phyloP scores from a whole-genome alignment of 2,888 invertebrate genomes.

The Tenthredo distinguenda region DNA sequence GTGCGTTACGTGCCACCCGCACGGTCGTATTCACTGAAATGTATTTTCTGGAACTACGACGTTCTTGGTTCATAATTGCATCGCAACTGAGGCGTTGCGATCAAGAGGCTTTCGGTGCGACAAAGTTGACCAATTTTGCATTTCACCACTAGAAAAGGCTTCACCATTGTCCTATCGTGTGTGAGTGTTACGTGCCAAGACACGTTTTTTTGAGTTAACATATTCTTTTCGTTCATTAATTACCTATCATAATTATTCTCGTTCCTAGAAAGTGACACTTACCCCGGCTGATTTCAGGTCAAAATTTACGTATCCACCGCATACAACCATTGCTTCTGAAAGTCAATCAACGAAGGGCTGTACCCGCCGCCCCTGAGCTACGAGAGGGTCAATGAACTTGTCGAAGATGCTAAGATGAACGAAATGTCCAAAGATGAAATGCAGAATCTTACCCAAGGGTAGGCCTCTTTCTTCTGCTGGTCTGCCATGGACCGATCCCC shows the following conservation, averaged over 20 bases:
- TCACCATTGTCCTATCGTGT: too few relatives aligned
- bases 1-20: too few relatives aligned
- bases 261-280: not conserved
- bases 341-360: slow-evolving; percentile 82
- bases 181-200: too few relatives aligned
- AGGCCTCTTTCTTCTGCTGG: slow-evolving; percentile 66
- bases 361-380: slow-evolving; percentile 80
- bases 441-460: slow-evolving; percentile 73
- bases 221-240: too few relatives aligned
- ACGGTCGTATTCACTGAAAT: too few relatives aligned
- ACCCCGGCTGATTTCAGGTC: slow-evolving; percentile 34
- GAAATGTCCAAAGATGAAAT: slow-evolving; percentile 73
- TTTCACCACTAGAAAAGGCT: too few relatives aligned
- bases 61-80: too few relatives aligned
- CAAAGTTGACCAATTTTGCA: too few relatives aligned
- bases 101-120: too few relatives aligned
- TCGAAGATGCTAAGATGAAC: slow-evolving; percentile 66
- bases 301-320: slow-evolving; percentile 53
- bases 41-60: too few relatives aligned
- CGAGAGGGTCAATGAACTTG: slow-evolving; percentile 76
- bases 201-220: too few relatives aligned
- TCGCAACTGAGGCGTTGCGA: too few relatives aligned
- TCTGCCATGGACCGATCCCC: not conserved
- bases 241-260: not conserved
- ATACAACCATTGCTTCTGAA: slow-evolving; percentile 67